Percentiles rank a stretch among this genome's conserved stretches.
Evolutionary conservation across 92 coral and sea anemone species (phyloP).

Genomic region (Umimayanthus kanabou): DNA sequence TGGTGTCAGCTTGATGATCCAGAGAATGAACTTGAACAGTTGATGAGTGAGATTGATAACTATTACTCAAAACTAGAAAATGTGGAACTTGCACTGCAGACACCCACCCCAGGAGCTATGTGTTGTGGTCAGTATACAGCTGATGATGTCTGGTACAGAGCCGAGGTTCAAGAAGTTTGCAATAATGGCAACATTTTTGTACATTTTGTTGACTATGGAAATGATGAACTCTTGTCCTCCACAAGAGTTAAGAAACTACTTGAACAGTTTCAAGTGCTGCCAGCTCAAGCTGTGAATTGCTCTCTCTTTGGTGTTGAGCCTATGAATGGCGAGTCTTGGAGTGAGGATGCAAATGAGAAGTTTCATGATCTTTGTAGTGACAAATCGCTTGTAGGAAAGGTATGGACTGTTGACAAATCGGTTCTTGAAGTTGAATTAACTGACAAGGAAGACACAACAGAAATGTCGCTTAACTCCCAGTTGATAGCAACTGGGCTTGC

Average conservation of each 20-base stretch:
- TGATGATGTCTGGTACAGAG: slow-evolving; percentile 83
- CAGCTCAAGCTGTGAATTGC: slow-evolving; percentile 72
- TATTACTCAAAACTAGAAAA: slow-evolving; percentile 60
- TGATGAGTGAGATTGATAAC: slow-evolving; percentile 50
- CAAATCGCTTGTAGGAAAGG: slow-evolving; percentile 34
- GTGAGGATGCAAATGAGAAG: slow-evolving; percentile 35
- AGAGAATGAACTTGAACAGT: slow-evolving; percentile 40
- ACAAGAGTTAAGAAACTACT: slow-evolving; percentile 59
- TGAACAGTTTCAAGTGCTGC: slow-evolving; percentile 64
- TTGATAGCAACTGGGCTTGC: slow-evolving; percentile 15
- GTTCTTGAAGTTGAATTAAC: slow-evolving; percentile 25
- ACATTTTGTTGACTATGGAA: slow-evolving; percentile 83
- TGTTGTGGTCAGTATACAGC: slow-evolving; percentile 82
- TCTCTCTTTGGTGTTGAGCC: slow-evolving; percentile 54
- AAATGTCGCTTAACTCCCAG: slow-evolving; percentile 24
- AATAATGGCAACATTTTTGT: slow-evolving; percentile 57
- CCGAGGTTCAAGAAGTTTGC: slow-evolving; percentile 56
- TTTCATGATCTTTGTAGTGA: slow-evolving; percentile 59
- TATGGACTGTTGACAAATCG: neutral
- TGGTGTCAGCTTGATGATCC: no score
- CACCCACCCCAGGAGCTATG: slow-evolving; percentile 48
- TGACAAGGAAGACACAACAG: slow-evolving; percentile 30
- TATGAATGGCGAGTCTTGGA: slow-evolving; percentile 51
- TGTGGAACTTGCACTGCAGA: slow-evolving; percentile 51
- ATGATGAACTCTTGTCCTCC: slow-evolving; percentile 54